Evolutionary conservation across 2,888 invertebrate genomes (phyloP).

Genomic region (Achlya flavicornis): DNA sequence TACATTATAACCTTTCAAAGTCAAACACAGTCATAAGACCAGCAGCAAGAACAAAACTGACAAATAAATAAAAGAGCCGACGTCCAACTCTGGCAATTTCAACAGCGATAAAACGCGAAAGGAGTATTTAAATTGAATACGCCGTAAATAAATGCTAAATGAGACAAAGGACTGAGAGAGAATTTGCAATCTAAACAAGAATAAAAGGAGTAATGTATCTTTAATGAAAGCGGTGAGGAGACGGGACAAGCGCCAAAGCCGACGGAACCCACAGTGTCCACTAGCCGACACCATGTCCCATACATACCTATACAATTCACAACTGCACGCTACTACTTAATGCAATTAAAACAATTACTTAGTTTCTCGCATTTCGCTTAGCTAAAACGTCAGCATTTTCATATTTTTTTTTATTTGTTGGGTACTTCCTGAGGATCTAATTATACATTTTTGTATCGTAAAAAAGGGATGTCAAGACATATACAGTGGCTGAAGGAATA

Average conservation of each 20-base stretch:
- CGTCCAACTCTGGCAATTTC: slow-evolving; percentile 69
- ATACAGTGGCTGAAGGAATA: too few species aligned
- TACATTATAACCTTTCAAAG: slow-evolving; percentile 10
- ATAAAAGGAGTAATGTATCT: slow-evolving; percentile 76
- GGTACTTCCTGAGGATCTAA: too few species aligned
- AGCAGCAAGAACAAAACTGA: slow-evolving; percentile 65
- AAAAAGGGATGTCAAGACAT: too few species aligned
- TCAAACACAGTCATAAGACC: slow-evolving; percentile 48
- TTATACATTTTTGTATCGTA: too few species aligned
- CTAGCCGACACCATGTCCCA: slow-evolving; percentile 19
- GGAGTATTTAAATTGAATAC: slow-evolving; percentile 80
- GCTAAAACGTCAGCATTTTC: not conserved
- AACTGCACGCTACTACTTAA: slow-evolving; percentile 10
- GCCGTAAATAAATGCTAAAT: slow-evolving; percentile 80
- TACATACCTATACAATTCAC: slow-evolving; percentile 8
- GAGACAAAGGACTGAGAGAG: slow-evolving; percentile 78
- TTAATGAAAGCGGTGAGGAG: slow-evolving; percentile 67
- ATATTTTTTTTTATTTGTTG: not conserved
- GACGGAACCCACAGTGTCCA: slow-evolving; percentile 33
- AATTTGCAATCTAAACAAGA: slow-evolving; percentile 76
- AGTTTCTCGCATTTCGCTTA: slow-evolving; percentile 3
- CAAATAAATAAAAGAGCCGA: slow-evolving; percentile 71
- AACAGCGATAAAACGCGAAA: slow-evolving; percentile 74
- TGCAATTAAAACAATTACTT: slow-evolving; percentile 15
- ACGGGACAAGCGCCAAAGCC: slow-evolving; percentile 31